Conservation (phyloP, 2,113 vertebrate species). For the Lontra canadensis region DNA sequence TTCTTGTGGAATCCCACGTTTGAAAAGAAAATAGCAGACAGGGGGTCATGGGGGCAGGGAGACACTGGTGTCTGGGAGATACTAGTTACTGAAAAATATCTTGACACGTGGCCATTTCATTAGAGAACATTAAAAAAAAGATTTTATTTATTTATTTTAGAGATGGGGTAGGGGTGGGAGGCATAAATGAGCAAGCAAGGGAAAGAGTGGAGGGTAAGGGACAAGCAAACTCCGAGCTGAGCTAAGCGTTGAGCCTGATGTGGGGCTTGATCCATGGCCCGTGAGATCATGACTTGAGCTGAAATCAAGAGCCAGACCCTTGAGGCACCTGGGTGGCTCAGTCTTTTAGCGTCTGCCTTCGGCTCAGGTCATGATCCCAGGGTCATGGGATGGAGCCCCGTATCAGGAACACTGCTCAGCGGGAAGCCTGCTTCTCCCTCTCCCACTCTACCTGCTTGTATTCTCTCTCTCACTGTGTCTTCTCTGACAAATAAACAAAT, state of each 20-base stretch:
- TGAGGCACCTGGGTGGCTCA: no score
- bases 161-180: background rate
- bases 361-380: no score
- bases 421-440: no score
- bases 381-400: no score
- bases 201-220: background rate
- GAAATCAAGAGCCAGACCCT: background rate
- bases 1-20: background rate
- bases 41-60: accelerated
- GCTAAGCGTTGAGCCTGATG: background rate
- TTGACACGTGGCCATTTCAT: background rate
- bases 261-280: background rate
- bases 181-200: no score
- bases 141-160: background rate
- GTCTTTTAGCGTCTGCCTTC: no score
- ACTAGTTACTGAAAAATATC: background rate
- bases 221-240: background rate
- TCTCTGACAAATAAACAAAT: no score
- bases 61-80: background rate
- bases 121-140: background rate
- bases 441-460: no score
- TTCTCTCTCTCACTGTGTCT: no score
- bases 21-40: background rate
- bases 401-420: no score
- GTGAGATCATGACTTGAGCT: background rate